Evolutionary conservation across 2,888 invertebrate species (phyloP), one percentile per base, ranked within the genome.

Genomic region (Brachyptera risi): DNA sequence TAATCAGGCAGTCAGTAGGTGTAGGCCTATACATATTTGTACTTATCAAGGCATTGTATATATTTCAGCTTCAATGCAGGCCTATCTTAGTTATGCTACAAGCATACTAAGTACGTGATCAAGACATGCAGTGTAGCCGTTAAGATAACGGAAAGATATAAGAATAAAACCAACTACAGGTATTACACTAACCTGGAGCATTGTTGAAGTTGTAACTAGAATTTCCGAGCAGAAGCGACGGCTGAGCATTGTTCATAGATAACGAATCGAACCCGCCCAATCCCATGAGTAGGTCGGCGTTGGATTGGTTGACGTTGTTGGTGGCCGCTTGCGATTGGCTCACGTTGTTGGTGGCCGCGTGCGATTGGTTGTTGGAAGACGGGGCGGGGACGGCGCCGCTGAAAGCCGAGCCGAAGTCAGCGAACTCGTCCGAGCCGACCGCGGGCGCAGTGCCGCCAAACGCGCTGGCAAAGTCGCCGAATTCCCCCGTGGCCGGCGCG

Each of bases 391-490:
- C 5, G 24, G 50, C 24, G 27, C 27, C 56, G 35, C 13, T 59
- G 44, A 65, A 92, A 7, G 90, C 90, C 47, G 85, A 83, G 63
- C 80, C 80, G 73, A 92, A 92, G 76, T 92, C 92, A 0, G 91
- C 92, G 75, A 92, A 92, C 66, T 87, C 88, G 68, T 86, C 88
- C 63, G 17, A 17, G 24, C 17, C 17, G 62, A 67, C 24, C 49
- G 67, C 67, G 38, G 38, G 64, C 5, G 69, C 63, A 9, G 73
- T 67, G 58, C 72, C 70, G 13, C 77, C 79, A 73, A 90, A 90
- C 0, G 87, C 90, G 64, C 83, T 80, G 3, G 84, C 78, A 72
- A 92, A 92, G 75, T 91, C 90, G 0, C 90, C 90, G 73, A 92
- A 92, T 62, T 90, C 90, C 38, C 74, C 71, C 47, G 63, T 60